Evolutionary conservation across 2,888 invertebrate species (phyloP), one percentile per base, ranked within the genome.

Genomic region (Trachelus troglodyta): DNA sequence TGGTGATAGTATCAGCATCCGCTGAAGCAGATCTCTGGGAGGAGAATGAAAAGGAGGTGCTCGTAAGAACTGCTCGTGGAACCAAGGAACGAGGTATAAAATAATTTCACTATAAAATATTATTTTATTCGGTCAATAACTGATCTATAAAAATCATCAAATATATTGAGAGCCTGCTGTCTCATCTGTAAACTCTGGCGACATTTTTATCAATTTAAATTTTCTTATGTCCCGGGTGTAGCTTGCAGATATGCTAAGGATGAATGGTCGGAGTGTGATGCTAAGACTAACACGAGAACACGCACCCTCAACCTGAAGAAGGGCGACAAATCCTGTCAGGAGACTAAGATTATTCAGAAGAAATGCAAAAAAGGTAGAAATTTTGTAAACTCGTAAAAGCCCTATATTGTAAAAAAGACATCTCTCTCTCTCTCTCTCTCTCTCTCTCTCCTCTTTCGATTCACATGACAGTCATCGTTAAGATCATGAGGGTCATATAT

Each of bases 321-420:
- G 90, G 97, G 97, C 69, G 96, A 97, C 91, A 94, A 95, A 81
- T 94, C 94, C 85, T 97, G 97, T 92, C 97, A 97, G 90, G 94
- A 94, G 84, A 95, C 95, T 86, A 97, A 97, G 93, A 96, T 95
- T 81, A 96, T 97, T 86, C 96, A 96, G 92, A 97, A 97, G 93
- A 97, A 97, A 90, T 97, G 97, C 95, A 97, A 97, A 93, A 97
- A 97, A 94, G 96, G 97, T 97, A 93, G 90, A 90, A 88, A 35
- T 34, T 68, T 33, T 76, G 74, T 71, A 76, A 75, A 34, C 74
- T 75, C 69, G 37, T 69, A 79, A 76, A 75, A 76, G 68, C 73
- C 15, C 56, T 56, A 79, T 81, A 79, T 56, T 23, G 56, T 56
- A 56, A 23, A 56, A 56, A 56, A 56, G 9, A 23, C 15, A 1